phyloP scores from a whole-genome alignment of 23 tunicate genomes.

The Styela clava region DNA sequence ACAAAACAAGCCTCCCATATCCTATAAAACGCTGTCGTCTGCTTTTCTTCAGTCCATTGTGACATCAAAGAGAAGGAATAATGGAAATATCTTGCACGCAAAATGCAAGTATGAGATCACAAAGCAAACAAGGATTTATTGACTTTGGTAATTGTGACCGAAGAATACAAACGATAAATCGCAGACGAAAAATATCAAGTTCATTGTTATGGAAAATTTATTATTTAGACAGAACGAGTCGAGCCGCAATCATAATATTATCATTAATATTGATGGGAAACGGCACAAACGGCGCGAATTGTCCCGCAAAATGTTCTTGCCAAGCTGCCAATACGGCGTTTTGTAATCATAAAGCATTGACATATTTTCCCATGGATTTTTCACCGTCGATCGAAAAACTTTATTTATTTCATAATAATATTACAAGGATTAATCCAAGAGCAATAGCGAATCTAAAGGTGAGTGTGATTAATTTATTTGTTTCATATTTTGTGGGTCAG shows the following conservation, averaged over 20 bases:
- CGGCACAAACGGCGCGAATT: neutral
- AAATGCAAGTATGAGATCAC: neutral
- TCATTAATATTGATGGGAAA: neutral
- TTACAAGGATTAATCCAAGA: constrained; percentile 44
- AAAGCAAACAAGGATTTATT: neutral
- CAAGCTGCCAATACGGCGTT: constrained; percentile 26
- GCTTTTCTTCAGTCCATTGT: neutral
- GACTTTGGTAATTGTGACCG: neutral
- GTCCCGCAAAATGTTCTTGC: constrained; percentile 24
- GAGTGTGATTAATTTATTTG: neutral
- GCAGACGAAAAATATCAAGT: neutral
- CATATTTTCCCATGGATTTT: constrained; percentile 39
- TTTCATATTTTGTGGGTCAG: no score
- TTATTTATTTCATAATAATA: constrained; percentile 64
- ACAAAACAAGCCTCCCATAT: constrained; percentile 33
- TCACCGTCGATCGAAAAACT: constrained; percentile 34
- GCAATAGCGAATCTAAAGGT: neutral
- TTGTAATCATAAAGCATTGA: constrained; percentile 51
- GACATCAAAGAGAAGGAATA: neutral
- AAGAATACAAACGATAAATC: neutral
- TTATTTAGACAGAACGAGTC: neutral
- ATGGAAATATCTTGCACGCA: constrained; percentile 29
- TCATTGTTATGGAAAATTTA: neutral
- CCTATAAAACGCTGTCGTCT: neutral
- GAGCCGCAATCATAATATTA: neutral